Conservation (phyloP, 2,113 vertebrate genomes). For the Varanus salvator region DNA sequence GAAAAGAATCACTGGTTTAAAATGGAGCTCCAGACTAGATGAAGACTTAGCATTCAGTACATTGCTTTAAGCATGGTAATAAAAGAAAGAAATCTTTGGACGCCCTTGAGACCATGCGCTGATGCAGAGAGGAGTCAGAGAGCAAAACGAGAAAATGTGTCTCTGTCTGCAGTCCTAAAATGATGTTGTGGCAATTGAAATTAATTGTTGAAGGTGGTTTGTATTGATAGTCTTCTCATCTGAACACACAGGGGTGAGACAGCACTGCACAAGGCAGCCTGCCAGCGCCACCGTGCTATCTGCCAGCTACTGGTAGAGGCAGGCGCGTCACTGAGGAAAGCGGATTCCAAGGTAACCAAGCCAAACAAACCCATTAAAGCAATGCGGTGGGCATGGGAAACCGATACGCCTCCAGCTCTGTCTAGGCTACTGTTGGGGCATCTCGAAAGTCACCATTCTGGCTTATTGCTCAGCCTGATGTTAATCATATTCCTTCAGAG, state of each 20-base stretch:
- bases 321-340: slow-evolving; percentile 90
- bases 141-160: slow-evolving; percentile 33
- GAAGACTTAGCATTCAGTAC: slow-evolving; percentile 22
- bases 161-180: slow-evolving; percentile 34
- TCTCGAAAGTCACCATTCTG: background rate
- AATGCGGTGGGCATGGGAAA: background rate
- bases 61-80: slow-evolving; percentile 15
- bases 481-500: background rate
- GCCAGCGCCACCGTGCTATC: slow-evolving; percentile 83
- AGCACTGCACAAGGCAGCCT: slow-evolving; percentile 93
- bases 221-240: slow-evolving; percentile 69
- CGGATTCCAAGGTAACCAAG: slow-evolving; percentile 88
- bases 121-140: slow-evolving; percentile 22
- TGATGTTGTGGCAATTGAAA: slow-evolving; percentile 22
- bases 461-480: background rate
- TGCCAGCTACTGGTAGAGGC: slow-evolving; percentile 91
- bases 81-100: background rate
- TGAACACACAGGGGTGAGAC: slow-evolving; percentile 90
- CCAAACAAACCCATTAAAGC: background rate
- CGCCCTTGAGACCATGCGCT: background rate
- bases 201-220: slow-evolving; percentile 20
- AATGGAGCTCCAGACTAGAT: slow-evolving; percentile 29
- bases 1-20: slow-evolving; percentile 16
- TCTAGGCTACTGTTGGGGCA: background rate
- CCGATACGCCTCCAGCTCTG: background rate